phyloP scores from a whole-genome alignment of 2,113 vertebrate genomes.

The Stegastes partitus region DNA sequence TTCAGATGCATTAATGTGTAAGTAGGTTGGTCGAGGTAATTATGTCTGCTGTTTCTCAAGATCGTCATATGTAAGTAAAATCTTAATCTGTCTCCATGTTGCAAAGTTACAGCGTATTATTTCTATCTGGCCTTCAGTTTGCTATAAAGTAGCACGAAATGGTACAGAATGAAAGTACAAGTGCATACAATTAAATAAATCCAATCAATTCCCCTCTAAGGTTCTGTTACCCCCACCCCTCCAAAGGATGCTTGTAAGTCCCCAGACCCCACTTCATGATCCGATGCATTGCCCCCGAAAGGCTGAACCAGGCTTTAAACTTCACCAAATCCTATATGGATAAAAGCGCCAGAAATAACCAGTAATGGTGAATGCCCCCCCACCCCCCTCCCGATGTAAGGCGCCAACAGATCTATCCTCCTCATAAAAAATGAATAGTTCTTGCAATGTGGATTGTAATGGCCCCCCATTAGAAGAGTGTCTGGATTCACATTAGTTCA shows the following conservation, averaged over 20 bases:
- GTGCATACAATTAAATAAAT: background rate
- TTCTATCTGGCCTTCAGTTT: no score
- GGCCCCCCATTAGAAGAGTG: conserved; percentile 70
- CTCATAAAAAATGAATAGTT: conserved; percentile 79
- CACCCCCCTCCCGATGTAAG: no score
- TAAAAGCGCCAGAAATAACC: conserved; percentile 40
- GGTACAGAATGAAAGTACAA: background rate
- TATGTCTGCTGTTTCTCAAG: background rate
- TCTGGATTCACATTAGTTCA: conserved; percentile 65
- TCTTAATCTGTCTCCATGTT: no score
- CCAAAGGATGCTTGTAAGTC: conserved; percentile 3
- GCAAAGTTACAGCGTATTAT: no score
- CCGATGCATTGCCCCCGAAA: conserved; percentile 24
- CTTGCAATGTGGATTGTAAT: conserved; percentile 69
- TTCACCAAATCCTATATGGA: conserved; percentile 18
- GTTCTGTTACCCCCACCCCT: background rate
- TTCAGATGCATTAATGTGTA: background rate
- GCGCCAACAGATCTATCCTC: conserved; percentile 54
- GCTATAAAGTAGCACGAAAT: no score
- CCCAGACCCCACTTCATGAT: conserved; percentile 25
- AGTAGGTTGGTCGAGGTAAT: background rate
- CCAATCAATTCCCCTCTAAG: background rate
- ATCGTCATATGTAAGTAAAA: no score
- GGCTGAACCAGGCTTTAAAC: background rate
- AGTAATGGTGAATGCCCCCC: conserved; percentile 42